A percentile compares a stretch with the other conserved stretches of the same genome.
phyloP scores from a whole-genome alignment of 2,797 vertebrate genomes.

The Ctenopoma kingsleyae region DNA sequence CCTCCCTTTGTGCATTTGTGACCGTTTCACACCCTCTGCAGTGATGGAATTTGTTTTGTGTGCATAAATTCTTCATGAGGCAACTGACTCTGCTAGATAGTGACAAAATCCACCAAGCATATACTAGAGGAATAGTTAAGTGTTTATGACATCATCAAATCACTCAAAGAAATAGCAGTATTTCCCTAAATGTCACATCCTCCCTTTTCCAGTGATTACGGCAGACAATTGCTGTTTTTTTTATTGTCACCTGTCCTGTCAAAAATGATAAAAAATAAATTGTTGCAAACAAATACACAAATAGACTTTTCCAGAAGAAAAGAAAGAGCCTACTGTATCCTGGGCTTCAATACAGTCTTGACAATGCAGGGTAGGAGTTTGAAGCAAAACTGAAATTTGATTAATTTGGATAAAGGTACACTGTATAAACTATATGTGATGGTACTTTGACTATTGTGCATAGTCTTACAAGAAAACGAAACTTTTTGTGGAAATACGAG shows the following conservation, averaged over 20 bases:
- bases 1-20: conserved; percentile 31
- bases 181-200: conserved; percentile 14
- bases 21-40: conserved; percentile 12
- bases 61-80: conserved; percentile 50
- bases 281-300: conserved; percentile 17
- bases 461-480: neutral
- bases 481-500: neutral
- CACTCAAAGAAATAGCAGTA: neutral
- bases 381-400: neutral
- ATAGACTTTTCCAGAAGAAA: conserved; percentile 15
- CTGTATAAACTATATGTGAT: neutral
- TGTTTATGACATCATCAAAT: conserved; percentile 39
- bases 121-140: conserved; percentile 21
- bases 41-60: conserved; percentile 46
- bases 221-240: conserved; percentile 1
- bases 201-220: conserved; percentile 1
- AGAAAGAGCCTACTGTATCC: neutral
- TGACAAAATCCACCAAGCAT: conserved; percentile 28
- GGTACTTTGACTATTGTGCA: neutral
- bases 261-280: conserved; percentile 21
- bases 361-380: neutral
- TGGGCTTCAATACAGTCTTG: neutral
- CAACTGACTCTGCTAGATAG: conserved; percentile 27
- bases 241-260: conserved; percentile 35
- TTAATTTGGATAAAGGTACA: no score